Conservation (phyloP, 2,113 vertebrate species). For the Heterotis niloticus region DNA sequence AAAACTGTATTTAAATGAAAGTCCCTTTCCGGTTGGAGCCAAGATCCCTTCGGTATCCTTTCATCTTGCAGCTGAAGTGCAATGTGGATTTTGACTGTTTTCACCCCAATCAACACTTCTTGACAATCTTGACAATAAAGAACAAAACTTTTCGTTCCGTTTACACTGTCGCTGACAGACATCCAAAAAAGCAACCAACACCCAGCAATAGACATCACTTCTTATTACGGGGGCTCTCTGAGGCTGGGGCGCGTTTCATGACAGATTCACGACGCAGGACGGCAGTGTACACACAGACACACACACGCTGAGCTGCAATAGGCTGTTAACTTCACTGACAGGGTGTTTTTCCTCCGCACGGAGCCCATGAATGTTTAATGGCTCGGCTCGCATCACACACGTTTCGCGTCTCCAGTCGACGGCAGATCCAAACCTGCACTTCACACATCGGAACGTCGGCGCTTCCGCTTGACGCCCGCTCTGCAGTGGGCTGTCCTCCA, state of each 20-base stretch:
- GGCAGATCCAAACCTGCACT: neutral
- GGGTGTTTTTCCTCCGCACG: neutral
- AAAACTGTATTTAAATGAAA: no score
- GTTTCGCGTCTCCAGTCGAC: neutral
- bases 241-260: neutral
- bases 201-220: neutral
- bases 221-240: slow-evolving; percentile 2
- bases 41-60: no score
- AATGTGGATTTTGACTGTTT: no score
- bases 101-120: no score
- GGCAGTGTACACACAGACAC: neutral
- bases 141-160: slow-evolving; percentile 10
- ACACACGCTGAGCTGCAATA: neutral
- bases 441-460: neutral
- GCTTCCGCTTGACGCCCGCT: neutral
- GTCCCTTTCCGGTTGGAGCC: no score
- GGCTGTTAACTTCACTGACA: slow-evolving; percentile 19
- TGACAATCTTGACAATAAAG: neutral
- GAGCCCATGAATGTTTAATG: slow-evolving; percentile 17
- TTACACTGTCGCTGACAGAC: slow-evolving; percentile 25
- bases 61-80: no score
- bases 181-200: slow-evolving; percentile 43
- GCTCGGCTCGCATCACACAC: neutral
- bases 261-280: neutral
- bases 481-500: neutral